phyloP scores from a whole-genome alignment of 2,113 vertebrate genomes.

The Saguinus midas region DNA sequence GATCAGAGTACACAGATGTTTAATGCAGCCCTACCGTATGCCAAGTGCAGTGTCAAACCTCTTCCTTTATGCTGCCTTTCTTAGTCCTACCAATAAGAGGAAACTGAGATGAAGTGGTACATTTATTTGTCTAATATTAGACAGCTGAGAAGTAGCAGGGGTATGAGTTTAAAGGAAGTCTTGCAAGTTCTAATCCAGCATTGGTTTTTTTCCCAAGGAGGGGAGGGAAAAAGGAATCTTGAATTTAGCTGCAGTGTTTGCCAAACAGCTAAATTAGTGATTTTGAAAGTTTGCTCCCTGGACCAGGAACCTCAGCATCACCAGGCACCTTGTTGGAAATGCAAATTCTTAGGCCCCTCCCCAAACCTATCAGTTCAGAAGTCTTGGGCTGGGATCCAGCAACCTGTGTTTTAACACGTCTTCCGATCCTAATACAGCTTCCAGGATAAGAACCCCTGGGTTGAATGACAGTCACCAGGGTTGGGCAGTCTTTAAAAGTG shows the following conservation, averaged over 20 bases:
- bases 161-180: neutral
- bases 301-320: neutral
- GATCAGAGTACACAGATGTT: neutral
- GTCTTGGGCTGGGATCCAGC: neutral
- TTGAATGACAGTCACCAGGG: neutral
- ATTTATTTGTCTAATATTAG: neutral
- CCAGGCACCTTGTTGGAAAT: neutral
- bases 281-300: neutral
- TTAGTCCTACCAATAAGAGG: neutral
- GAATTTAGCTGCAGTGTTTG: neutral
- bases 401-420: neutral
- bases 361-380: neutral
- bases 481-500: neutral
- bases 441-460: neutral
- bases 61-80: neutral
- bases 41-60: neutral
- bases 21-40: neutral
- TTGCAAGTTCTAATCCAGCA: neutral
- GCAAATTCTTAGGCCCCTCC: neutral
- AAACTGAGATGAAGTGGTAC: neutral
- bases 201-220: neutral
- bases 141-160: neutral
- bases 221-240: neutral
- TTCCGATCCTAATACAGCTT: neutral
- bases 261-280: neutral